Conservation (phyloP, 2,113 vertebrate genomes). For the Cacatua alba region DNA sequence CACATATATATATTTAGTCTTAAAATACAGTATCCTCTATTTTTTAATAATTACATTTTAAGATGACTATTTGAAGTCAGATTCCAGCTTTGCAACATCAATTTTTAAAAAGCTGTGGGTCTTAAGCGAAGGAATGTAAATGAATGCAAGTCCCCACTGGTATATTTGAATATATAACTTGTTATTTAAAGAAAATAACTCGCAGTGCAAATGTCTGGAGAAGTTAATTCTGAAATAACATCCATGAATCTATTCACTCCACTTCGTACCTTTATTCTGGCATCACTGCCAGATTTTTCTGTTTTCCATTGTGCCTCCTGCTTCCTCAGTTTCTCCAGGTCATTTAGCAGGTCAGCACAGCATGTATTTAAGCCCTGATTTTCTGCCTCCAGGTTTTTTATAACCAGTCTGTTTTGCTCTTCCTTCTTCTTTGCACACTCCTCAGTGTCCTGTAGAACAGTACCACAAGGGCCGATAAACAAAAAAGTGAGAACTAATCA, state of each 20-base stretch:
- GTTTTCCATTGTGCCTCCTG: conserved; percentile 79
- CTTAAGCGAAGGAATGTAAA: conserved; percentile 85
- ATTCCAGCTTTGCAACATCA: conserved; percentile 85
- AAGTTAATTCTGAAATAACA: conserved; percentile 66
- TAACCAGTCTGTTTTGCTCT: conserved; percentile 85
- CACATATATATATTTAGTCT: conserved; percentile 55
- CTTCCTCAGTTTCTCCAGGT: conserved; percentile 90
- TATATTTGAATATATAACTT: conserved; percentile 83
- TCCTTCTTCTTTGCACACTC: conserved; percentile 81
- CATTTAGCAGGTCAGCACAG: conserved; percentile 86
- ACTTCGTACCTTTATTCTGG: conserved; percentile 85
- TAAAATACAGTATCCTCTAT: conserved; percentile 73
- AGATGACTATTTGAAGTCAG: conserved; percentile 84
- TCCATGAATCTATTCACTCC: conserved; percentile 10
- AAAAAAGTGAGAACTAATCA: conserved; percentile 84
- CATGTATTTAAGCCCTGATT: conserved; percentile 84
- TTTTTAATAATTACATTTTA: conserved; percentile 85
- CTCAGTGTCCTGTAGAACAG: conserved; percentile 86
- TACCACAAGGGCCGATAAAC: conserved; percentile 78
- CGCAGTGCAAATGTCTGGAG: conserved; percentile 63
- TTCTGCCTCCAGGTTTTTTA: conserved; percentile 85
- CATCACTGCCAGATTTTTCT: conserved; percentile 80
- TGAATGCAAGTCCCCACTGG: conserved; percentile 80
- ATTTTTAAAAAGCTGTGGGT: conserved; percentile 88
- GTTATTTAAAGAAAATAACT: conserved; percentile 81